Base-by-base conservation (phyloP, 1,140 invertebrate genomes). In the Chionoecetes opilio region DNA sequence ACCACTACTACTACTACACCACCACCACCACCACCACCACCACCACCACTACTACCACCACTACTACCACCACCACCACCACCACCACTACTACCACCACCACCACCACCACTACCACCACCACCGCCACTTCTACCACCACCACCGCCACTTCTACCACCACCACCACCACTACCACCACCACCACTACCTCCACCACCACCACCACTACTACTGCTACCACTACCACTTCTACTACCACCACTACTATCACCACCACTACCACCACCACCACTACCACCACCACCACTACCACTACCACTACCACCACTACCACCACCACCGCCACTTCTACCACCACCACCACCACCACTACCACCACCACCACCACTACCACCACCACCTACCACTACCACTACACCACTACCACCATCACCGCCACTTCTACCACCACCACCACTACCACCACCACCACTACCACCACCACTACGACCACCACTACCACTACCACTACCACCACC, bases 181-280 rank as follows among this genome's bases (percentile, higher is more conserved):
- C 21, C 21, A 75, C 46, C 46, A 53, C 46, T 17, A 53, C 46
- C 46, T 14, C 46, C 11, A 53, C 11, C 63, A 75, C 63, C 82
- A 84, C 82, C n/a, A n/a, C n/a, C n/a, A n/a, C n/a, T n/a, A n/a
- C n/a, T n/a, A n/a, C n/a, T n/a, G 26, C 82, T 14, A 46, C 41
- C 41, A 46, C 41, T 14, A 46, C 41, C 41, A 46, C 41, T 14
- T 8, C 14, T 14, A 8, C n/a, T n/a, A n/a, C n/a, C n/a, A n/a
- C n/a, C n/a, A n/a, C n/a, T n/a, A n/a, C n/a, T n/a, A n/a, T n/a
- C 82, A 84, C 82, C 82, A 34, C 82, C 5, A 84, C 26, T 26
- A 84, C 82, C n/a, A n/a, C 82, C n/a, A 84, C 82, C 82, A 84
- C 82, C 82, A 46, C 5, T 34, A 84, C 82, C 82, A 84, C 82